phyloP scores from a whole-genome alignment of 2,888 invertebrate species.

The Molanna angustata region DNA sequence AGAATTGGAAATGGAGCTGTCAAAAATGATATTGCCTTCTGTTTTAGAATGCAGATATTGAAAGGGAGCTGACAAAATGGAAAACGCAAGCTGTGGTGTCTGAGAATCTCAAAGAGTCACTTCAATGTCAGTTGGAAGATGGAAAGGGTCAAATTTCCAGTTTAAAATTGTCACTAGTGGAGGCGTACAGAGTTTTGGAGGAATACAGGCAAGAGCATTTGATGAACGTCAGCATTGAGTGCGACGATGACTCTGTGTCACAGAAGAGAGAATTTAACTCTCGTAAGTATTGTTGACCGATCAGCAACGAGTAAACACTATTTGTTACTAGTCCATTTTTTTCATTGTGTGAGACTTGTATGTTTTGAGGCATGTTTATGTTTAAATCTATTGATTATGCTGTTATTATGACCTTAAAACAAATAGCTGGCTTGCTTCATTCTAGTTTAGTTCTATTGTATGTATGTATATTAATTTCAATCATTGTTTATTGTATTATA shows the following conservation, averaged over 20 bases:
- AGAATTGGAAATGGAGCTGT: too few relatives aligned
- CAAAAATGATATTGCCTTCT: too few relatives aligned
- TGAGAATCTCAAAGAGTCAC: slow-evolving; percentile 34
- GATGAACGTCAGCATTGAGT: slow-evolving; percentile 27
- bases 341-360: too few relatives aligned
- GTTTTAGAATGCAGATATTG: slow-evolving; percentile 20
- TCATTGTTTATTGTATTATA: too few relatives aligned
- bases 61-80: slow-evolving; percentile 18
- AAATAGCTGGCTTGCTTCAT: too few relatives aligned
- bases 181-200: slow-evolving; percentile 17
- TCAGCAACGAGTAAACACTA: too few relatives aligned
- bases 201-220: slow-evolving; percentile 19
- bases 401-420: too few relatives aligned
- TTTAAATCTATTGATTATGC: too few relatives aligned
- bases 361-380: too few relatives aligned
- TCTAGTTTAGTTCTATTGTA: too few relatives aligned
- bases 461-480: too few relatives aligned
- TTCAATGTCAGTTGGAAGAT: slow-evolving; percentile 48
- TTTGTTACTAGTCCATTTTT: too few relatives aligned
- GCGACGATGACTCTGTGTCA: slow-evolving; percentile 25
- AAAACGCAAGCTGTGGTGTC: slow-evolving; percentile 17
- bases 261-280: slow-evolving; percentile 18
- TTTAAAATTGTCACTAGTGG: slow-evolving; percentile 15
- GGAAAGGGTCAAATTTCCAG: slow-evolving; percentile 47
- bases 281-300: slow-evolving; percentile 28